phyloP scores from a whole-genome alignment of 2,113 vertebrate species.

The Heterotis niloticus region DNA sequence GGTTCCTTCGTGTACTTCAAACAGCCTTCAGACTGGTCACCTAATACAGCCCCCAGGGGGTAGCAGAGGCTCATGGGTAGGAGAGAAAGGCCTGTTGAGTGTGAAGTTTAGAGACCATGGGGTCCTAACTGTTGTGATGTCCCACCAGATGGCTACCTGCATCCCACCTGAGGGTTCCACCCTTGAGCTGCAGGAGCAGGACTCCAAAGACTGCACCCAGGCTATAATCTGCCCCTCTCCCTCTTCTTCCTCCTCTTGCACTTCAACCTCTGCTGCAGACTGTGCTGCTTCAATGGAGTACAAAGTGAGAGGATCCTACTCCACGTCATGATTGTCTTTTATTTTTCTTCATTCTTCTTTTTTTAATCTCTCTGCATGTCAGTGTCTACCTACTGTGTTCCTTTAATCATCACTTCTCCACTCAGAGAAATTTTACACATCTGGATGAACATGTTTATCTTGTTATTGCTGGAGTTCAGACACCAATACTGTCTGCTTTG shows the following conservation, averaged over 20 bases:
- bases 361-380: background rate
- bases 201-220: constrained; percentile 14
- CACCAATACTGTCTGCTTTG: no score
- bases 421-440: no score
- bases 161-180: background rate
- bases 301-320: background rate
- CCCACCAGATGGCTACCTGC: background rate
- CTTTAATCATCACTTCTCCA: background rate
- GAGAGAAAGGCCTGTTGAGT: no score
- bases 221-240: background rate
- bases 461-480: no score
- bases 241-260: constrained; percentile 15
- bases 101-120: background rate
- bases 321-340: background rate
- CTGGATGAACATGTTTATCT: no score
- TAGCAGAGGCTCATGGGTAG: no score
- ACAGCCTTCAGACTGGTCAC: no score
- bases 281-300: constrained; percentile 9
- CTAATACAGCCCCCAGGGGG: no score
- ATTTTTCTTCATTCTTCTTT: background rate
- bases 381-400: background rate
- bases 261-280: constrained; percentile 2
- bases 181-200: constrained; percentile 12
- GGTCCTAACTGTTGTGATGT: background rate
- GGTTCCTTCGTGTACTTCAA: no score